A percentile compares a stretch with the other conserved stretches of the same genome.
These are phyloP conservation scores for Agelastica alni DNA, from an alignment of 2,888 invertebrate genomes.

Conservation along the genomic window DNA sequence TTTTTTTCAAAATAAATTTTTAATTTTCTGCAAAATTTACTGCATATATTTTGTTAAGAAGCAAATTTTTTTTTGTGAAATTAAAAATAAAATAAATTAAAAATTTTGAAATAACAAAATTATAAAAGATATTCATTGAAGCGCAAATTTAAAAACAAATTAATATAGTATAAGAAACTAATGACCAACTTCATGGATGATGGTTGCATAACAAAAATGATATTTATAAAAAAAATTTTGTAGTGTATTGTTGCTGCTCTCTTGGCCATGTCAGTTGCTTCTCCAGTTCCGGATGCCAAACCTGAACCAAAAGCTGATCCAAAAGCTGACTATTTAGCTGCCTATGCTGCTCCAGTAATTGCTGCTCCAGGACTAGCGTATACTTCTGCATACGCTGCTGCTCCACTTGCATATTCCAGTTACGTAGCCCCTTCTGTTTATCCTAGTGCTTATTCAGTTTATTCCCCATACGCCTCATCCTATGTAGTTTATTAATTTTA, in stretches of 20 bases:
- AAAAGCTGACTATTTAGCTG: neutral
- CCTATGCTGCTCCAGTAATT: conserved; percentile 4
- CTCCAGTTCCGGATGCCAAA: conserved; percentile 13
- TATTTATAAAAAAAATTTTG: no score
- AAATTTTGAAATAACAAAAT: no score
- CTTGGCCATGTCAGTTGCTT: conserved; percentile 3
- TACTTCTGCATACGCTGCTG: conserved; percentile 12
- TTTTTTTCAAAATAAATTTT: no score
- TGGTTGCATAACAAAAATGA: neutral
- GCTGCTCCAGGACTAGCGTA: neutral
- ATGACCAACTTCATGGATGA: neutral
- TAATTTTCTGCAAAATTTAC: no score
- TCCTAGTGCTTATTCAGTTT: conserved; percentile 9
- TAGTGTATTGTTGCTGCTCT: conserved; percentile 5
- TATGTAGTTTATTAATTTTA: conserved; percentile 2
- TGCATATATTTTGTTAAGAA: no score
- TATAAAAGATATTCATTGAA: no score
- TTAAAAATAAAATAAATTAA: no score
- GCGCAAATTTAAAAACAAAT: neutral
- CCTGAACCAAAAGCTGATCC: conserved; percentile 8
- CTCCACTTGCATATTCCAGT: conserved; percentile 10
- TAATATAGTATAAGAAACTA: neutral
- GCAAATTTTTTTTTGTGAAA: no score
- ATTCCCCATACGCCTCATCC: conserved; percentile 8
- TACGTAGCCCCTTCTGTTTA: conserved; percentile 10